A percentile compares a stretch with the other conserved stretches of the same genome.
Conservation (phyloP, 2,113 vertebrate genomes). For the Panthera tigris region DNA sequence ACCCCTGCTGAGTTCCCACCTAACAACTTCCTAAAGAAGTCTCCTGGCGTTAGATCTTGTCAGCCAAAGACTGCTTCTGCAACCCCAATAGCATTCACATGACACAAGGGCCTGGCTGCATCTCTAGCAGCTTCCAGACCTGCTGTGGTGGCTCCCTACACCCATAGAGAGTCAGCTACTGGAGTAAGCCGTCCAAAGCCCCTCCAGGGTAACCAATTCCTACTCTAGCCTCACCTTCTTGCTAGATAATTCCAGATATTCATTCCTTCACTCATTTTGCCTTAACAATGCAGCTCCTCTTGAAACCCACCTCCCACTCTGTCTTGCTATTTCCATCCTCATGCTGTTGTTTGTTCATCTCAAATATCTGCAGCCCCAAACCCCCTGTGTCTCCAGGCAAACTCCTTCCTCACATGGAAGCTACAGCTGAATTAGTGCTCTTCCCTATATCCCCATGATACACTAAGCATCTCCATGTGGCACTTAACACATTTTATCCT, state of each 20-base stretch:
- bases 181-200: not conserved
- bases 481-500: not conserved
- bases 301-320: rapidly evolving
- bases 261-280: not conserved
- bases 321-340: not conserved
- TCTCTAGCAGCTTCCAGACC: too few relatives aligned
- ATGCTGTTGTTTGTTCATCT: rapidly evolving
- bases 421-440: too few relatives aligned
- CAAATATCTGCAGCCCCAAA: not conserved
- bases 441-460: not conserved
- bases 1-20: not conserved
- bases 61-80: not conserved
- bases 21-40: not conserved
- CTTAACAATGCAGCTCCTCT: not conserved
- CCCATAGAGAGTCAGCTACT: not conserved
- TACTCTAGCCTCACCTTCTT: not conserved
- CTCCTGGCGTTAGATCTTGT: not conserved
- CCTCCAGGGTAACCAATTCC: not conserved
- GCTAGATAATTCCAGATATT: not conserved
- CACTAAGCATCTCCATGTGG: rapidly evolving
- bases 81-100: not conserved
- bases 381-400: not conserved
- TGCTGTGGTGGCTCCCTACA: rapidly evolving
- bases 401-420: not conserved
- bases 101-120: not conserved